Conservation (phyloP, 2,113 vertebrate species). For the Stigmatopora argus region DNA sequence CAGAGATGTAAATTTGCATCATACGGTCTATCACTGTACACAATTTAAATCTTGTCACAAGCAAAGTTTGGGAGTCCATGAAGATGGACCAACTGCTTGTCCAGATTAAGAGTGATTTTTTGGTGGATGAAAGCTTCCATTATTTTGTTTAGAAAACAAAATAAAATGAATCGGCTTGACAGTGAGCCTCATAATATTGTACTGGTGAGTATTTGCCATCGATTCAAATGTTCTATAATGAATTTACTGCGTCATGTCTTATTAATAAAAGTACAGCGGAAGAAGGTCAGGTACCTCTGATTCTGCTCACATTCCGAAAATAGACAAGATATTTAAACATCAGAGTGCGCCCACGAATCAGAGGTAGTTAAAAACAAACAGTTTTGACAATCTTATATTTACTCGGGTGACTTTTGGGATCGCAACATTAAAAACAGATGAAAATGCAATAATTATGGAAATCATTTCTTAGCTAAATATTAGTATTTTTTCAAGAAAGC, state of each 20-base stretch:
- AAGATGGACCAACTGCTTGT: conserved; percentile 41
- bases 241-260: not conserved
- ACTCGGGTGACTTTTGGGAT: too few relatives aligned
- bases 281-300: not conserved
- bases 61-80: conserved; percentile 59
- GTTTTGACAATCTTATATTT: too few relatives aligned
- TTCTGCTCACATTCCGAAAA: not conserved
- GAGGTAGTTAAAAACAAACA: too few relatives aligned
- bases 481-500: too few relatives aligned
- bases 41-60: too few relatives aligned
- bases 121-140: conserved; percentile 24
- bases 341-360: too few relatives aligned
- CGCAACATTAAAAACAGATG: too few relatives aligned
- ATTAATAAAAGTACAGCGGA: not conserved
- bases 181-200: not conserved
- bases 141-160: conserved; percentile 41
- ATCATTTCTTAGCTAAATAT: too few relatives aligned
- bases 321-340: not conserved
- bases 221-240: not conserved
- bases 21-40: too few relatives aligned
- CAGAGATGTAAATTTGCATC: too few relatives aligned
- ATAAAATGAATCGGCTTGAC: too few relatives aligned
- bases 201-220: conserved; percentile 9
- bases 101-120: not conserved
- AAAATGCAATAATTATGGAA: too few relatives aligned